Base-by-base conservation (phyloP, 2,113 vertebrate species). In the Rhabdomys dilectus region DNA sequence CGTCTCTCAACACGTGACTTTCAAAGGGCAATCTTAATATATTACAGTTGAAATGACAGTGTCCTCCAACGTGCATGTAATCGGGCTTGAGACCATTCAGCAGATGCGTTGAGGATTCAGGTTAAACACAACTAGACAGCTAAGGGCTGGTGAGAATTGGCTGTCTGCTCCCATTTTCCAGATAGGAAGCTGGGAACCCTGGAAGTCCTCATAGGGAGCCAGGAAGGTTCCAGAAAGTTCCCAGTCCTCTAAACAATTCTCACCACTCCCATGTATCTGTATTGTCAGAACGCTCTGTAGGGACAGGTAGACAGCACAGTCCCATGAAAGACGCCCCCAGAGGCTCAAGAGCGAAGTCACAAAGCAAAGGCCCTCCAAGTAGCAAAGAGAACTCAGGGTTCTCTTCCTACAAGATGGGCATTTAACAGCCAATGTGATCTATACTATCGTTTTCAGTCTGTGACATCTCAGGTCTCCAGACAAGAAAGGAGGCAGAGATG, bases 1-100 rank as follows among this genome's bases (percentile, higher is more conserved):
- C 58, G 95, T 93, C 97, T 92, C 64, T 82, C 93, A 0, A 12
- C 96, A 94, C 66, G 91, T 82, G 96, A 96, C 96, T 97, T 48
- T 3, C 93, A 82, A 84, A 91, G 96, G 97, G 94, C 86, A 29
- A 75, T 87, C 92, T 93, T 51, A 51, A 95, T 39, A 66, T 1
- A 73, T 77, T 89, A 70, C 58, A 53, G 80, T 86, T 91, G 19
- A 3, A 86, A 72, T 87, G 88, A 85, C 72, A 64, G 90, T 34
- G 1, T 5, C 48, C 94, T 68, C 95, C 95, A 42, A 60, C 96
- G 75, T 70, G 1, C 36, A 56, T 45, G 42, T 68, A 78, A 76
- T 60, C 0, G 22, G 78, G 78, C 95, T 77, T 88, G 75, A 88
- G 80, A 34, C 88, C 58, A 19, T 76, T 62, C 53, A 19, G 90